phyloP scores from a whole-genome alignment of 1,140 invertebrate genomes.

The Gonatopus flavifemur region DNA sequence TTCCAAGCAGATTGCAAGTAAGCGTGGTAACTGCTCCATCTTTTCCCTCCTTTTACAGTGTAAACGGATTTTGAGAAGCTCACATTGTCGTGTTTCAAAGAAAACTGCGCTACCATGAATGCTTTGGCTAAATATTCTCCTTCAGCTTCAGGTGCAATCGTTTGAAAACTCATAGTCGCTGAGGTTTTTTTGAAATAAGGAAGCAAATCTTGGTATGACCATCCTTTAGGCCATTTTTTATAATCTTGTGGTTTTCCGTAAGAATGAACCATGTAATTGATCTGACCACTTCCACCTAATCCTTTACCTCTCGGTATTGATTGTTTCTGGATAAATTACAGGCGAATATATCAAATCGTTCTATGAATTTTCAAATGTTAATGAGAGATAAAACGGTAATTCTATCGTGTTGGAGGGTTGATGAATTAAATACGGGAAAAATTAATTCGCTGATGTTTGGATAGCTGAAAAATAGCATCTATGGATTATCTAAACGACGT shows the following conservation, averaged over 20 bases:
- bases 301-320: slow-evolving; percentile 69
- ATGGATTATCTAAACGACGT: too few relatives aligned
- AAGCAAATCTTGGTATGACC: slow-evolving; percentile 60
- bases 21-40: slow-evolving; percentile 68
- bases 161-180: slow-evolving; percentile 53
- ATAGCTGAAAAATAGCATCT: too few relatives aligned
- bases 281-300: slow-evolving; percentile 69
- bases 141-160: slow-evolving; percentile 21
- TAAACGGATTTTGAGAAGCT: slow-evolving; percentile 57
- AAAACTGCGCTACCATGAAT: slow-evolving; percentile 33
- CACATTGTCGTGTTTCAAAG: slow-evolving; percentile 43
- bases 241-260: slow-evolving; percentile 65
- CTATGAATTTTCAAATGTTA: too few relatives aligned
- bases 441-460: too few relatives aligned
- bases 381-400: too few relatives aligned
- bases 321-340: slow-evolving; percentile 58
- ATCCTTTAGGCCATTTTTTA: slow-evolving; percentile 62
- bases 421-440: too few relatives aligned
- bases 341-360: background rate
- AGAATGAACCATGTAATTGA: slow-evolving; percentile 71
- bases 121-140: slow-evolving; percentile 44
- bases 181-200: slow-evolving; percentile 59
- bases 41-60: slow-evolving; percentile 65
- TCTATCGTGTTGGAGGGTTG: too few relatives aligned
- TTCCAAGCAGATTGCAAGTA: slow-evolving; percentile 69